phyloP scores from a whole-genome alignment of 2,113 vertebrate species.

The Catharus fuscescens region DNA sequence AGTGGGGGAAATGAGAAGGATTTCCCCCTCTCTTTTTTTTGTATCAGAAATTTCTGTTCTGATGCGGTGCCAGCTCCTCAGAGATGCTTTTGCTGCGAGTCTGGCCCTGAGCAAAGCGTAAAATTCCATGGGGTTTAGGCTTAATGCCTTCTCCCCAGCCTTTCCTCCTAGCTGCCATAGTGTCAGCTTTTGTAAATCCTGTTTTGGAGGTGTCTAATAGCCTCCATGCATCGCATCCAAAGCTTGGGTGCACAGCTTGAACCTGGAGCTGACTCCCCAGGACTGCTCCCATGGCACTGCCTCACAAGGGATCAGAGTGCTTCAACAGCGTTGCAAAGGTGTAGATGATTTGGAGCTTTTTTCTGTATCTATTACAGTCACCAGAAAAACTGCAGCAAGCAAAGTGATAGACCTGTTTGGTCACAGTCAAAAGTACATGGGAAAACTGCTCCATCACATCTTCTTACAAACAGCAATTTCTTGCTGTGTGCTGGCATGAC shows the following conservation, averaged over 20 bases:
- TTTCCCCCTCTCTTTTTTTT: neutral
- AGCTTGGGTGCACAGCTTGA: neutral
- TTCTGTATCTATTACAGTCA: neutral
- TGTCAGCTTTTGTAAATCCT: neutral
- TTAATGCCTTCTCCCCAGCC: constrained; percentile 26
- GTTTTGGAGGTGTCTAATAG: neutral
- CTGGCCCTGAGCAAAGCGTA: neutral
- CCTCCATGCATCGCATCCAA: rapidly evolving
- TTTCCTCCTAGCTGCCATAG: neutral
- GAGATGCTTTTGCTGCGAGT: neutral
- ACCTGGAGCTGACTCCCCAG: neutral
- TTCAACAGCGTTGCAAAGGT: neutral
- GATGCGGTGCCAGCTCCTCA: neutral
- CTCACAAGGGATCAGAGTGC: neutral
- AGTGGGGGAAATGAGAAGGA: neutral
- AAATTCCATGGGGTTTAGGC: neutral
- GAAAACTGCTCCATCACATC: neutral
- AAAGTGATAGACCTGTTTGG: neutral
- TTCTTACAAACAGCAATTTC: neutral
- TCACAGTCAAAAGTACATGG: neutral
- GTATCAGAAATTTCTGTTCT: neutral
- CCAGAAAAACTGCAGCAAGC: neutral
- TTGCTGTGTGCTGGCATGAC: neutral
- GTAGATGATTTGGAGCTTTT: neutral
- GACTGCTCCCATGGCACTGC: neutral